phyloP scores from a whole-genome alignment of 1,140 invertebrate genomes.

The Drosophila saltans region DNA sequence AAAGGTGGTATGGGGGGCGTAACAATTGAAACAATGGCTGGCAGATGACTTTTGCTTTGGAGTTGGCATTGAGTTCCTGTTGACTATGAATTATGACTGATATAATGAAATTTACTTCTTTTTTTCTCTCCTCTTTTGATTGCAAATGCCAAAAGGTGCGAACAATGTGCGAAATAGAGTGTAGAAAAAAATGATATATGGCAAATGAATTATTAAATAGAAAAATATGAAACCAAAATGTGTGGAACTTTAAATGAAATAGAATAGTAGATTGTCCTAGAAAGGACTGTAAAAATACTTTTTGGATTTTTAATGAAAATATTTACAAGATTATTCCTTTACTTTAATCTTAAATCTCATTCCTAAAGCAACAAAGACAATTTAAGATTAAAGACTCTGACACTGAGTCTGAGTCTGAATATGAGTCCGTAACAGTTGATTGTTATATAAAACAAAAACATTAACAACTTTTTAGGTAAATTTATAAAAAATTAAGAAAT shows the following conservation, averaged over 20 bases:
- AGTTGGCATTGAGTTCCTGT: slow-evolving; percentile 44
- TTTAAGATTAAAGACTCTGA: no score
- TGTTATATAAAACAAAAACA: no score
- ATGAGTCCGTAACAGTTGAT: no score
- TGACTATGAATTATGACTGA: slow-evolving; percentile 74
- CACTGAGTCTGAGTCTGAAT: no score
- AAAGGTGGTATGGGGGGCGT: background rate
- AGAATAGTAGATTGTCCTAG: background rate
- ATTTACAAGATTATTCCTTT: background rate
- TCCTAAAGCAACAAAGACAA: no score
- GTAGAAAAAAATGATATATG: slow-evolving; percentile 40
- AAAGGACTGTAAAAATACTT: background rate
- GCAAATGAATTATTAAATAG: slow-evolving; percentile 44
- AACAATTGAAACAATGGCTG: slow-evolving; percentile 7
- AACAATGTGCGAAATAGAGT: slow-evolving; percentile 33
- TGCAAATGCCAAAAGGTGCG: slow-evolving; percentile 25
- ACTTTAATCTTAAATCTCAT: no score
- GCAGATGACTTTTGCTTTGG: slow-evolving; percentile 36
- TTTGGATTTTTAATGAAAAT: background rate
- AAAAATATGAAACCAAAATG: background rate
- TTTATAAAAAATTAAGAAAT: no score
- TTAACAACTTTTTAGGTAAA: no score
- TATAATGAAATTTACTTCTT: slow-evolving; percentile 65
- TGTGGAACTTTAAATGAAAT: background rate
- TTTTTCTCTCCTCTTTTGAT: background rate